Conservation (phyloP, 2,888 invertebrate genomes). For the Hydrotaea diabolus region DNA sequence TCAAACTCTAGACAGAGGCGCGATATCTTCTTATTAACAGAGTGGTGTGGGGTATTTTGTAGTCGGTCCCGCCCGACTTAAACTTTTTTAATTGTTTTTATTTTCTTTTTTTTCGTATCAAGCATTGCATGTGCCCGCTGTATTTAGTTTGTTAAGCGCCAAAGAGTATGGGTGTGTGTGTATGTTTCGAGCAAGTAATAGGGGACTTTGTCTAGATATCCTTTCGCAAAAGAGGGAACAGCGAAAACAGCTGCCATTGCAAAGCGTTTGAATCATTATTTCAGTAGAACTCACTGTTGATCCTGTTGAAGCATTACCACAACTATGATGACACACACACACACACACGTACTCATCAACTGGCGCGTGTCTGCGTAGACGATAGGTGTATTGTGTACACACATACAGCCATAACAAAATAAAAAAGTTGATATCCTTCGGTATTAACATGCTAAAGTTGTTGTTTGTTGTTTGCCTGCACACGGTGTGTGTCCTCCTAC, state of each 20-base stretch:
- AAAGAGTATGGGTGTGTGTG: neutral
- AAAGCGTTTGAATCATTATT: neutral
- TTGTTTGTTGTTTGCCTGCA: neutral
- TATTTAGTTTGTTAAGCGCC: neutral
- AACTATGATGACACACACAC: neutral
- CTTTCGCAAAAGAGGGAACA: neutral
- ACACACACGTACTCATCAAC: neutral
- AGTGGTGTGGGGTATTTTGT: too few relatives aligned
- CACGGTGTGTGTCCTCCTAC: neutral
- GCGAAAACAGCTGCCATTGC: neutral
- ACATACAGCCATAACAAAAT: too few relatives aligned
- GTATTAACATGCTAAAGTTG: constrained; percentile 16
- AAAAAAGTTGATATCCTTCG: constrained; percentile 16
- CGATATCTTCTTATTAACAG: too few relatives aligned
- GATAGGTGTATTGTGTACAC: neutral
- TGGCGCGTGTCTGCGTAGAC: neutral
- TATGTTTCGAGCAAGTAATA: too few relatives aligned
- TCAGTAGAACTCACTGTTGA: neutral
- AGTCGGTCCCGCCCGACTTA: too few relatives aligned
- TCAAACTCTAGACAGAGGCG: too few relatives aligned
- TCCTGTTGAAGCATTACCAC: neutral
- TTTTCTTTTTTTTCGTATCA: too few relatives aligned
- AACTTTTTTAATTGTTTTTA: too few relatives aligned
- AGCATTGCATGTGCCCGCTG: neutral
- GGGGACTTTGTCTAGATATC: neutral